Conservation (phyloP, 2,888 invertebrate species). For the Odontothrips loti region DNA sequence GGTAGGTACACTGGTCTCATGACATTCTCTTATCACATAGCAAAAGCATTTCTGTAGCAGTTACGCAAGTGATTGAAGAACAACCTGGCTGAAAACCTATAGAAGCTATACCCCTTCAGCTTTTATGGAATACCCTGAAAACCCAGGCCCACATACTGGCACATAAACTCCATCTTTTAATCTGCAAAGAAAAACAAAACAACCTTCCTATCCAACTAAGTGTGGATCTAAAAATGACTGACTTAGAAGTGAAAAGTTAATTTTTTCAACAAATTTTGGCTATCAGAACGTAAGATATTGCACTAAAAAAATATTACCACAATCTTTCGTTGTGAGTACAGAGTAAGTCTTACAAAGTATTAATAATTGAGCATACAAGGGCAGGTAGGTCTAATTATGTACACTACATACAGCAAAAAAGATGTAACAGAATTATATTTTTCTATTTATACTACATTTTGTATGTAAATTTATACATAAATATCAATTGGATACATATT, state of each 20-base stretch:
- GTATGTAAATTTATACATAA: not conserved
- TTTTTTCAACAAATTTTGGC: not conserved
- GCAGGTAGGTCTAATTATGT: not conserved
- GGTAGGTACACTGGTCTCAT: not conserved
- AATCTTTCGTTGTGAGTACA: not conserved
- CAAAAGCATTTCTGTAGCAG: not conserved
- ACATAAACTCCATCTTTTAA: not conserved
- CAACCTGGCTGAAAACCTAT: not conserved
- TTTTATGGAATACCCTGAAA: slow-evolving; percentile 17
- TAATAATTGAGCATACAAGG: slow-evolving; percentile 13
- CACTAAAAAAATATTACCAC: not conserved
- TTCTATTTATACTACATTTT: not conserved
- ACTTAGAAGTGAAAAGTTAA: not conserved
- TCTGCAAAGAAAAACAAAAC: not conserved
- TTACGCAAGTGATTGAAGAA: not conserved
- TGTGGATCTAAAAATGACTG: not conserved
- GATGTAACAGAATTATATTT: not conserved
- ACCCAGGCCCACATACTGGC: slow-evolving; percentile 18
- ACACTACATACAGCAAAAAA: not conserved
- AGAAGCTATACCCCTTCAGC: not conserved
- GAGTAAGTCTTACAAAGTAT: not conserved
- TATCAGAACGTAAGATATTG: not conserved
- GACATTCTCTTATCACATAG: not conserved
- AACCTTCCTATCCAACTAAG: not conserved
- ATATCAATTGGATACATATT: not conserved